These are phyloP conservation scores for Hydrotaea diabolus DNA, from an alignment of 2,888 invertebrate species.

Conservation along the genomic window DNA sequence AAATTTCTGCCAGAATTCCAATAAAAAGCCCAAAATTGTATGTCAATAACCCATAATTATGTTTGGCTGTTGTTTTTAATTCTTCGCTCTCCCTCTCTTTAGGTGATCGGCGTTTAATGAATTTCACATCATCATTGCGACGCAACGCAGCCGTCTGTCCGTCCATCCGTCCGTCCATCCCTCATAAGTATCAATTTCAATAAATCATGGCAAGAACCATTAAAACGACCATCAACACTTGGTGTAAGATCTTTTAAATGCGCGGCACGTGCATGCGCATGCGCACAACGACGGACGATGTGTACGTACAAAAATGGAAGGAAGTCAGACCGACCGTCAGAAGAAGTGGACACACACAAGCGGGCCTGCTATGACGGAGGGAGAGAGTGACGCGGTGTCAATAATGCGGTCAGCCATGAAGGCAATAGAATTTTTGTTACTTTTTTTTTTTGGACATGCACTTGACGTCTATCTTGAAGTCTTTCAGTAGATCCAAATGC, in stretches of 20 bases:
- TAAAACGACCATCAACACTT: slow-evolving; percentile 50
- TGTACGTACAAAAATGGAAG: slow-evolving; percentile 59
- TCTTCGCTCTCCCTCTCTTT: too few relatives aligned
- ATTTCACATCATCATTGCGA: slow-evolving; percentile 41
- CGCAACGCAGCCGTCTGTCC: background rate
- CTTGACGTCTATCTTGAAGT: slow-evolving; percentile 4
- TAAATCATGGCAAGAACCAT: slow-evolving; percentile 56
- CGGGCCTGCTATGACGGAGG: background rate
- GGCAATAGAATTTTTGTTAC: too few relatives aligned
- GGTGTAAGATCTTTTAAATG: slow-evolving; percentile 56
- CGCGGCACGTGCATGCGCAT: slow-evolving; percentile 69
- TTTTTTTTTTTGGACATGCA: too few relatives aligned
- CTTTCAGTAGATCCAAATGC: background rate
- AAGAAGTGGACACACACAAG: slow-evolving; percentile 16
- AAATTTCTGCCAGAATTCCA: slow-evolving; percentile 49
- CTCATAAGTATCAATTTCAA: slow-evolving; percentile 66
- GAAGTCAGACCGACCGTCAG: slow-evolving; percentile 45
- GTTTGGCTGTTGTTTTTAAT: slow-evolving; percentile 3
- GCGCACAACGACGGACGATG: slow-evolving; percentile 56
- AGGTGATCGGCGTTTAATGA: slow-evolving; percentile 35
- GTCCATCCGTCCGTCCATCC: too few relatives aligned
- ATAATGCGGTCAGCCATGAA: slow-evolving; percentile 60
- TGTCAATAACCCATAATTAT: slow-evolving; percentile 52
- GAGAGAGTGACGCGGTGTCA: slow-evolving; percentile 38
- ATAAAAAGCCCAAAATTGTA: slow-evolving; percentile 32